Evolutionary conservation across 2,797 vertebrate genomes (phyloP).

Genomic region (Pipistrellus nathusii): DNA sequence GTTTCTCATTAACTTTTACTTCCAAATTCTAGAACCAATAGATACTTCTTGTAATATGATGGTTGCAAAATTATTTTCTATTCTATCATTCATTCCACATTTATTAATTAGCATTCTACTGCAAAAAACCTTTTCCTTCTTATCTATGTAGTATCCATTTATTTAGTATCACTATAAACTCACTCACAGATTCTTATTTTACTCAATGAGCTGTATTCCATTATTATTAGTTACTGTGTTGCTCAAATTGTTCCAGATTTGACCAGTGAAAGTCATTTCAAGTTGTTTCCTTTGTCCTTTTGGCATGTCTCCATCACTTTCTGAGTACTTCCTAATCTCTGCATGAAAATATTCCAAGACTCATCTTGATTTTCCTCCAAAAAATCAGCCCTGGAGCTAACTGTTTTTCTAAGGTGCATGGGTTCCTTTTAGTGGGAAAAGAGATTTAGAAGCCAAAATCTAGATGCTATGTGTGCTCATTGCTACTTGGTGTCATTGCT

Average conservation of each 20-base stretch:
- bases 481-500: not conserved
- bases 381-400: not conserved
- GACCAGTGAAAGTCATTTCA: not conserved
- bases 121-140: constrained; percentile 2
- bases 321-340: not conserved
- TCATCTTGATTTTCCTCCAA: constrained; percentile 1
- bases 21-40: not conserved
- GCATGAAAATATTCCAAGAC: not conserved
- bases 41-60: constrained; percentile 1
- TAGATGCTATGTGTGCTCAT: not conserved
- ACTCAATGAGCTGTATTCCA: not conserved
- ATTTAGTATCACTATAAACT: not conserved
- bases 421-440: not conserved
- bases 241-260: constrained; percentile 5
- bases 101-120: constrained; percentile 13
- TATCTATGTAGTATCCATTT: not conserved
- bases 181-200: constrained; percentile 15
- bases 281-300: not conserved
- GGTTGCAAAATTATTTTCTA: constrained; percentile 21
- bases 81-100: not conserved
- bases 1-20: not conserved
- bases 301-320: not conserved
- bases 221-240: constrained; percentile 14
- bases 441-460: not conserved
- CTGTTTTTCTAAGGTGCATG: not conserved